Evolutionary conservation across 2,797 vertebrate genomes (phyloP), one percentile per base, ranked within the genome.

Genomic region (Octomys mimax): DNA sequence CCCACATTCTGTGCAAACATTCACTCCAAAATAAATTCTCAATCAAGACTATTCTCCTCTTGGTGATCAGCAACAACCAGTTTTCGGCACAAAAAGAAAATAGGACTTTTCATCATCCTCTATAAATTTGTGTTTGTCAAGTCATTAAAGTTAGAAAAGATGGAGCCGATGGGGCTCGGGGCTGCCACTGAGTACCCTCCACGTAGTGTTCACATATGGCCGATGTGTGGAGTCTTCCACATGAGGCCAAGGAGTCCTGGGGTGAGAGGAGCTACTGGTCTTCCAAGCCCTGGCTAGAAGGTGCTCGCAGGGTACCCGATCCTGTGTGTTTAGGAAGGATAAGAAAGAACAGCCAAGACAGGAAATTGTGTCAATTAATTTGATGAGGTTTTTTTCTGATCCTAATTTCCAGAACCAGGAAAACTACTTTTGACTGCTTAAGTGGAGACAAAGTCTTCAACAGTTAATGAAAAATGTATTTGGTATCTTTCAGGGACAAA

Each of bases 1-100:
- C 68, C 81, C 79, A 90, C 75, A 95, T 52, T 66, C 86, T 95
- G 24, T 93, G 62, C 64, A 94, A 95, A 95, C 71, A 94, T 46
- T 96, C 82, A 78, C 71, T 92, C 89, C 83, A 97, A 97, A 97
- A 97, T 96, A 95, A 92, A 95, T 93, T 96, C 92, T 97, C 94
- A 94, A 97, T 97, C 95, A 97, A 96, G 87, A 62, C 96, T 96
- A 91, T 98, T 97, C 91, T 98, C 92, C 39, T 97, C 82, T 83
- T 80, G 62, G 87, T 52, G 77, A 91, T 95, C 92, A 96, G 70
- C 90, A 97, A 94, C 91, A 95, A 96, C 68, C 66, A 94, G 75
- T 61, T 89, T 94, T 66, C 92, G 61, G 59, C 80, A 85, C 24
- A 83, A 68, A 91, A 62, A 95, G 21, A 42, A 52, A 82, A 85